Percentiles rank a stretch among this genome's conserved stretches.
These are phyloP conservation scores for Dinothrombium tinctorium DNA, from an alignment of 1,140 invertebrate genomes.

Conservation along the genomic window DNA sequence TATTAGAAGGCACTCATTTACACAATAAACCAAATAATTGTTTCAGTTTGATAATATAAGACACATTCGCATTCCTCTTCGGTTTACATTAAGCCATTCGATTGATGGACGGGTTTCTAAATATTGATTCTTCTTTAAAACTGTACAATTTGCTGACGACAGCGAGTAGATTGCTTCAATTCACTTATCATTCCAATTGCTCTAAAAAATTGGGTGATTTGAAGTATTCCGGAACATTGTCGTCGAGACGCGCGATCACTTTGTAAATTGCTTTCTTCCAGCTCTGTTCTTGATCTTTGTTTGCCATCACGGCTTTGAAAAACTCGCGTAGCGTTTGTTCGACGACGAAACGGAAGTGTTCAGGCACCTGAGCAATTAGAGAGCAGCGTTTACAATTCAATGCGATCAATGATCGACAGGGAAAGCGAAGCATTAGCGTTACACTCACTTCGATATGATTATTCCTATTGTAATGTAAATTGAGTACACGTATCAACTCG, in stretches of 20 bases:
- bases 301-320: slow-evolving; percentile 84
- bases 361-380: slow-evolving; percentile 50
- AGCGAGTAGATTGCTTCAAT: no score
- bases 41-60: no score
- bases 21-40: no score
- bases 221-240: slow-evolving; percentile 96
- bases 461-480: slow-evolving; percentile 98
- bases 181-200: slow-evolving; percentile 52
- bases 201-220: slow-evolving; percentile 97
- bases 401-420: not conserved
- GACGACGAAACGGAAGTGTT: slow-evolving; percentile 83
- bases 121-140: no score
- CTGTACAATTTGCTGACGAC: no score
- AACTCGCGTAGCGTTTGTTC: slow-evolving; percentile 94
- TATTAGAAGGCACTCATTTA: no score
- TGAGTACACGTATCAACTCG: slow-evolving; percentile 89
- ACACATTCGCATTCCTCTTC: no score
- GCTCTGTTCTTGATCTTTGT: slow-evolving; percentile 88
- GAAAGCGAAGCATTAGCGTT: no score
- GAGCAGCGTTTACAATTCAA: not conserved
- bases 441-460: slow-evolving; percentile 94
- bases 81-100: no score
- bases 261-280: slow-evolving; percentile 99
- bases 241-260: slow-evolving; percentile 93
- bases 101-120: no score